A percentile compares a stretch with the other conserved stretches of the same genome.
Conservation (phyloP, 2,888 invertebrate species). For the Mimachlamys varia region DNA sequence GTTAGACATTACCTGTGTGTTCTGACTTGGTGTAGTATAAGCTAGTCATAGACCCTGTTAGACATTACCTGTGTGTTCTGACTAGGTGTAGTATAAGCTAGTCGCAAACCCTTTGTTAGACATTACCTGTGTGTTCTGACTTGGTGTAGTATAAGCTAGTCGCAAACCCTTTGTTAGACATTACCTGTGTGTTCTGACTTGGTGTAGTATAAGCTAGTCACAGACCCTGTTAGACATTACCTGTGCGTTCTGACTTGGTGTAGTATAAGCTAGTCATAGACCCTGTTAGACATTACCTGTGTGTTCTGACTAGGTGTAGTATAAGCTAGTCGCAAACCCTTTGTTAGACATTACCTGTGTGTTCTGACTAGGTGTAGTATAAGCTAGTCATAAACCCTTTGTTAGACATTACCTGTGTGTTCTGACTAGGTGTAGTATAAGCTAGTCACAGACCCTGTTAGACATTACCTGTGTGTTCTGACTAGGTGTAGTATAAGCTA, state of each 20-base stretch:
- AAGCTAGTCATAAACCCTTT: background rate
- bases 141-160: background rate
- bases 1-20: conserved; percentile 73
- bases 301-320: background rate
- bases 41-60: background rate
- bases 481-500: too few species aligned
- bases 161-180: background rate
- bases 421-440: conserved; percentile 86
- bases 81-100: background rate
- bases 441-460: conserved; percentile 86
- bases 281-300: background rate
- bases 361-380: background rate
- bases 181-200: conserved; percentile 46
- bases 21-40: background rate
- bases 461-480: conserved; percentile 39
- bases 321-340: background rate
- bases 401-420: conserved; percentile 1
- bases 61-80: background rate
- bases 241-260: background rate
- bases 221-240: conserved; percentile 84
- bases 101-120: too few species aligned
- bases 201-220: conserved; percentile 89
- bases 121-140: background rate
- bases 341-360: background rate
- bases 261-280: background rate